Percentiles rank a stretch among this genome's conserved stretches.
These are phyloP conservation scores for Musca domestica DNA, from an alignment of 1,140 invertebrate genomes.

Conservation along the genomic window DNA sequence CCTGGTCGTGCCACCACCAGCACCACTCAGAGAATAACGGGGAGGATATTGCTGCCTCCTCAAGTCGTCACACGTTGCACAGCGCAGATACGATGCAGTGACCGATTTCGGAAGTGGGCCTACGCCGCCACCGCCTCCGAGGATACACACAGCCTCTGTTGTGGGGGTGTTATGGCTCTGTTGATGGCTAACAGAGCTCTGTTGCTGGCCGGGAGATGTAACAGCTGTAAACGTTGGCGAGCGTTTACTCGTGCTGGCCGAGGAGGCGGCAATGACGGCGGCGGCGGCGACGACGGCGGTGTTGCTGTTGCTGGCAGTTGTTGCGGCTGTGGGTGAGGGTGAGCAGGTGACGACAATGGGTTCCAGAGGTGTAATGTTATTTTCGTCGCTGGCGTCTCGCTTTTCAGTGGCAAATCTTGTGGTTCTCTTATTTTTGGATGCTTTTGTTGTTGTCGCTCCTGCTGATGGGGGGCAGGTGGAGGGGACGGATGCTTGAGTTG, in stretches of 20 bases:
- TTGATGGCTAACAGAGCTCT: conserved; percentile 3
- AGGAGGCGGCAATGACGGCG: neutral
- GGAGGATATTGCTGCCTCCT: neutral
- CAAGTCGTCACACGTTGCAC: conserved; percentile 1
- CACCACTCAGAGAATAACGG: conserved; percentile 5
- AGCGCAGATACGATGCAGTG: neutral
- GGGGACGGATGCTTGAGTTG: neutral
- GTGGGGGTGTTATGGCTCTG: neutral
- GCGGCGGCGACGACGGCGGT: neutral
- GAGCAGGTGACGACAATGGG: too few relatives aligned
- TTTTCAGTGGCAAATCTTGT: too few relatives aligned
- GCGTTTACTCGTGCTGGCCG: neutral
- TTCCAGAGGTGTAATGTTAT: conserved; percentile 1
- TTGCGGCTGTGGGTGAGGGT: too few relatives aligned
- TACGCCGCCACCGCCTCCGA: neutral
- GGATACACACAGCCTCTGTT: conserved; percentile 8
- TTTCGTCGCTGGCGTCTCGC: too few relatives aligned
- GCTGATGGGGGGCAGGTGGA: conserved; percentile 5
- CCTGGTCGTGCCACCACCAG: conserved; percentile 14
- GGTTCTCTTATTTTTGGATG: too few relatives aligned
- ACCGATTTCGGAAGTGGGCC: neutral
- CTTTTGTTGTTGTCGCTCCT: neutral
- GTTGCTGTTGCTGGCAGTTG: neutral
- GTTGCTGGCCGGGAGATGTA: conserved; percentile 14
- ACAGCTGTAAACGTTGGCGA: conserved; percentile 2